Base-by-base conservation (phyloP, 2,888 invertebrate genomes). In the Caenorhabditis angaria region DNA sequence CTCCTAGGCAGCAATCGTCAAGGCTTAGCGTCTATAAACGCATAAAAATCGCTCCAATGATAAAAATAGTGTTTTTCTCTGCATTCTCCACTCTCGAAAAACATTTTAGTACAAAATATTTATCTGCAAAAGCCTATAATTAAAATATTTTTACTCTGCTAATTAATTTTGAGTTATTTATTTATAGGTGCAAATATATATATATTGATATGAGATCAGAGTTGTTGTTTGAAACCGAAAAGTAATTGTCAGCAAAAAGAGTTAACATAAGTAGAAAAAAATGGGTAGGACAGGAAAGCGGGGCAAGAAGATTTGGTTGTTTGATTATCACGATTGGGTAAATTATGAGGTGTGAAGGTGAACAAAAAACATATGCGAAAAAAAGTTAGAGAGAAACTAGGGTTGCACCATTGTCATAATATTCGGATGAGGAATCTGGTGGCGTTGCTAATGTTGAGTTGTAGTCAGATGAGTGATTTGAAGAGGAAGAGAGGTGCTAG, bases 401-500 rank as follows among this genome's bases (percentile, higher is more conserved):
- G 8, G 54, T 54, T 22, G 25, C 3, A 27, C 18, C 18, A 27
- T 27, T 54, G 2, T 54, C 54, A 27, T 54, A 54, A 27, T 27
- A 54, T 10, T 54, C 54, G 2, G 54, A 27, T 8, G 54, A 8
- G 10, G 54, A 54, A 22, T 56, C 56, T 20, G 56, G 56, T 8
- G 56, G 56, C 10, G 56, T 32, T 1, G 56, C 56, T 4, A 32
- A 6, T n/a, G 22, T 56, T 22, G 35, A 35, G 22, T 56, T 59
- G 28, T 47, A 59, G 3, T 59, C 59, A n/a, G 59, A 41, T 5
- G 59, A 59, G 10, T 59, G 47, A 48, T 59, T 59, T 1, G 59
- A 59, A 6, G 59, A 59, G 2, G 59, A 59, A n/a, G 59, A 59
- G 5, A 50, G 12, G 14, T 59, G 6, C 59, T 59, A 25, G 6